Evolutionary conservation across 2,888 invertebrate genomes (phyloP).

Genomic region (Agelastica alni): DNA sequence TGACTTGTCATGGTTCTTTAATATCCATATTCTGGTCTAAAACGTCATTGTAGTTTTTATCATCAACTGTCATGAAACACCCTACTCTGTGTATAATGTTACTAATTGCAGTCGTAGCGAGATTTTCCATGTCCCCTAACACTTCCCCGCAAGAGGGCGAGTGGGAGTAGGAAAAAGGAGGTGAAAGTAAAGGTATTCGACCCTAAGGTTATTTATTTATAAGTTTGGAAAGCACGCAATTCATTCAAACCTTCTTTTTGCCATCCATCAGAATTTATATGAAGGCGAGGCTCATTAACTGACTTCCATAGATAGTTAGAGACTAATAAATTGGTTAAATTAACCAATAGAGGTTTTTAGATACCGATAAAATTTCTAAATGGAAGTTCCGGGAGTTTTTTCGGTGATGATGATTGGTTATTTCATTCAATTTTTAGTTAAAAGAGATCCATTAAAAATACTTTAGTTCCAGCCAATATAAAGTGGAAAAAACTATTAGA

Average conservation of each 20-base stretch:
- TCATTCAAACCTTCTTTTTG: constrained; percentile 23
- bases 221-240: constrained; percentile 36
- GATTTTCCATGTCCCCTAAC: constrained; percentile 37
- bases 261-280: constrained; percentile 31
- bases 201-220: constrained; percentile 36
- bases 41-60: constrained; percentile 17
- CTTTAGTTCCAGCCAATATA: too few relatives aligned
- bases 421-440: too few relatives aligned
- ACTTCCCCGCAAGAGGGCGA: background rate
- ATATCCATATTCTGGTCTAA: background rate
- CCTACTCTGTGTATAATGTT: constrained; percentile 34
- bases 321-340: constrained; percentile 20
- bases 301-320: constrained; percentile 20
- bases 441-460: too few relatives aligned
- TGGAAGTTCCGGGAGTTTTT: constrained; percentile 9
- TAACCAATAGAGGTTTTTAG: constrained; percentile 14
- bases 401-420: too few relatives aligned
- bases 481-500: too few relatives aligned
- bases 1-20: too few relatives aligned
- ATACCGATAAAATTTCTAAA: constrained; percentile 16
- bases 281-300: constrained; percentile 27
- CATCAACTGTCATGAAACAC: constrained; percentile 28
- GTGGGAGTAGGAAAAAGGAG: background rate
- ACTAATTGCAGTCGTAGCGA: constrained; percentile 39
- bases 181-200: constrained; percentile 23